Conservation (phyloP, 2,113 vertebrate genomes). For the Aegithalos caudatus region DNA sequence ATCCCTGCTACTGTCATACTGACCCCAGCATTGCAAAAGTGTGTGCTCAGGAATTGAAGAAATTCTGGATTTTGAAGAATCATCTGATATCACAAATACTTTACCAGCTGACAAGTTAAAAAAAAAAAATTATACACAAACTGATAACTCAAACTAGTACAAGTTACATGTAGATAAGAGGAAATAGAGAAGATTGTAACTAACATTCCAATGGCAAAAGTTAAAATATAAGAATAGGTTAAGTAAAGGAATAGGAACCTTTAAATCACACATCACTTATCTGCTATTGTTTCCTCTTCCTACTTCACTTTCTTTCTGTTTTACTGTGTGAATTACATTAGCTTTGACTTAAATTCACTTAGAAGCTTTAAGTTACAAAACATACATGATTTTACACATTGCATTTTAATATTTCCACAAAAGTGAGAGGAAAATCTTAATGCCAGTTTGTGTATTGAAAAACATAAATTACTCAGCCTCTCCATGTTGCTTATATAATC, state of each 20-base stretch:
- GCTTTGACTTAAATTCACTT: background rate
- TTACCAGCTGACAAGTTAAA: background rate
- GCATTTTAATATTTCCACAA: background rate
- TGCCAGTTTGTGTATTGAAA: background rate
- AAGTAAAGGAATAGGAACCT: background rate
- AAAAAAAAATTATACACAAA: background rate
- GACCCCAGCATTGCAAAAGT: background rate
- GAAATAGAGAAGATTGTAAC: background rate
- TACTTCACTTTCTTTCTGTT: background rate
- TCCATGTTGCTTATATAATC: background rate
- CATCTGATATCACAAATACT: background rate
- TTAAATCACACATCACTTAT: background rate
- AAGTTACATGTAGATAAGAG: background rate
- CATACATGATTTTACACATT: background rate
- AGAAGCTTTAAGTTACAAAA: background rate
- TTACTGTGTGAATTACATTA: background rate
- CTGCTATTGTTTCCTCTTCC: background rate
- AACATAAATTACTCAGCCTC: background rate
- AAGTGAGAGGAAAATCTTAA: background rate
- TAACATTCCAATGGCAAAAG: background rate
- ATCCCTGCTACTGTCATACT: background rate
- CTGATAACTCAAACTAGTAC: background rate
- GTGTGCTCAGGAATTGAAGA: background rate
- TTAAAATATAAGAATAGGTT: background rate
- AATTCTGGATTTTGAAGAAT: background rate